Evolutionary conservation across 2,113 vertebrate species (phyloP), one percentile per base, ranked within the genome.

Genomic region (Anser brachyrhynchus): DNA sequence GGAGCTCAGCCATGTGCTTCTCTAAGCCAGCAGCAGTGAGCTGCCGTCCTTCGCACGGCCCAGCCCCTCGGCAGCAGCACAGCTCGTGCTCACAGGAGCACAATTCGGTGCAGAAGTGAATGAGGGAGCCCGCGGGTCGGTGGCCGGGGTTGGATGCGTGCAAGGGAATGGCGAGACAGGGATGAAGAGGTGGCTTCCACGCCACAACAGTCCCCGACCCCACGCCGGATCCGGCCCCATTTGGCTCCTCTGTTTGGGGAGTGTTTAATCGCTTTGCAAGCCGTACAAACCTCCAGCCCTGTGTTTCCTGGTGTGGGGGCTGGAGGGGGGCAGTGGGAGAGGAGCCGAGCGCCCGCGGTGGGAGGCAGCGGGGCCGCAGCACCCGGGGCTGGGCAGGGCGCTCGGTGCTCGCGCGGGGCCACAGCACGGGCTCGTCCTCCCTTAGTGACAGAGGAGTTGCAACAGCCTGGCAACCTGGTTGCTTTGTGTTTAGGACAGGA

Each of bases 401-500:
- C 11, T 59, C 66, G 2, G 0, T 0, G 8, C 7, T 66, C 2
- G 0, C 0, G 52, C 1, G 1, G 29, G 71, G 52, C 6, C 5
- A 88, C 49, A 39, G 62, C 66, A 17, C 28, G 3, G 84, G 43
- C 62, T 69, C 11, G 1, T n/a, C 18, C 87, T 83, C 25, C 18
- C 1, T 2, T 8, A 10, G 9, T 25, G 58, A 41, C 81, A 64
- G 75, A 67, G 62, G 25, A n/a, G 41, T 15, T 16, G 4, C 62
- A 15, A 67, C 43, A 67, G 59, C 90, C 82, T 75, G 4, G 74
- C 89, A 82, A 54, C 82, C 67, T 21, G 74, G 17, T 44, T 58
- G 74, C 65, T 41, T 79, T 73, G 3, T 43, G 75, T 71, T 62
- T 33, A 78, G 96, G 70, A 17, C 82, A 96, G 97, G 97, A 98